Base-by-base conservation (phyloP, 2,113 vertebrate genomes). In the Bucco capensis region DNA sequence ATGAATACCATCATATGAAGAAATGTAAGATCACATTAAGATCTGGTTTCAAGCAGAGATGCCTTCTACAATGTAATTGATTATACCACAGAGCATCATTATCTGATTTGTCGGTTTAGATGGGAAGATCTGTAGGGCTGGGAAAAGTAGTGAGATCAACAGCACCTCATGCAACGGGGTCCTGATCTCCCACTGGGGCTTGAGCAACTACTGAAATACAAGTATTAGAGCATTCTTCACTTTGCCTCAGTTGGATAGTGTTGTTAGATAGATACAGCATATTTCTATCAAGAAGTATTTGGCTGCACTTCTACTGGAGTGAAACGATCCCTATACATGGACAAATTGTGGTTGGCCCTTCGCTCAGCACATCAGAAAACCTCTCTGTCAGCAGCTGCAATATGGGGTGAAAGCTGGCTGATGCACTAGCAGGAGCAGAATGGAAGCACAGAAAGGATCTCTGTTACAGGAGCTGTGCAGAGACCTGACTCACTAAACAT, bases 281-380 rank as follows among this genome's bases (percentile, higher is more conserved):
- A 91, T 73, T 95, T 96, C 90, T 96, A 94, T 96, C 93, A 93
- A 83, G 92, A 93, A 92, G 76, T 91, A 93, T 37, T 92, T 96
- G 92, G 94, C 92, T 8, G 12, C 0, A 0, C 67, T 91, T 94
- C 92, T 61, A 62, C 71, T 71, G 69, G 67, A 94, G 84, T 91
- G 89, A 96, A 96, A 96, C 85, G 95, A 96, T 93, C 94, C 90
- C 86, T 93, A 64, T 71, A 95, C 84, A 95, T 16, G 86, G 91
- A 94, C 93, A 93, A 94, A 93, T 89, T 96, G 86, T 93, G 92
- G 92, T 66, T 89, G 92, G 92, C 90, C 86, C 78, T 76, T 95
- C 86, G 90, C 94, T 93, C 88, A 51, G 79, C 89, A 87, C 81
- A 95, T 92, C 90, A 96, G 95, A 96, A 95, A 94, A 96, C 91